phyloP scores from a whole-genome alignment of 2,888 invertebrate genomes.

The Eilema griseolum region DNA sequence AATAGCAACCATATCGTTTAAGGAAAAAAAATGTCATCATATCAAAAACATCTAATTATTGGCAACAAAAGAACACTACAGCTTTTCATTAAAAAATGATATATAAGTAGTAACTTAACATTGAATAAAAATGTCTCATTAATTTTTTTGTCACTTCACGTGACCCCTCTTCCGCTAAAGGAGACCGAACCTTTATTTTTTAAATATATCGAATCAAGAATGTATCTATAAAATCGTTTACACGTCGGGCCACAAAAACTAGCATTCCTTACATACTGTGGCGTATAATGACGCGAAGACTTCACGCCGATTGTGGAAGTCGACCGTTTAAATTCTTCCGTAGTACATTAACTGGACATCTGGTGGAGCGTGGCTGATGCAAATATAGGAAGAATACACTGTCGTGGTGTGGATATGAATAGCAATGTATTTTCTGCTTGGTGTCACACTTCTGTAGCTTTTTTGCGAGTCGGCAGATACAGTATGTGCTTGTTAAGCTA shows the following conservation, averaged over 20 bases:
- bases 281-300: conserved; percentile 69
- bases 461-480: neutral
- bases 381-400: conserved; percentile 28
- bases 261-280: conserved; percentile 75
- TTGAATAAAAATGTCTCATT: conserved; percentile 21
- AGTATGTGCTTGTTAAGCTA: neutral
- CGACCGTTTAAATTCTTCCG: conserved; percentile 76
- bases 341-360: conserved; percentile 53
- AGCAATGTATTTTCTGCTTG: neutral
- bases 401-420: conserved; percentile 3
- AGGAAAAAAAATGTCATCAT: neutral
- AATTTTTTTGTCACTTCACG: conserved; percentile 29
- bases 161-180: conserved; percentile 35
- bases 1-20: neutral
- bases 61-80: conserved; percentile 17
- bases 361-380: conserved; percentile 32
- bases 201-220: conserved; percentile 69
- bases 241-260: conserved; percentile 67
- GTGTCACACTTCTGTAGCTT: neutral
- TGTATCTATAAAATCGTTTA: conserved; percentile 70
- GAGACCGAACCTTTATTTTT: conserved; percentile 46
- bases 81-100: neutral
- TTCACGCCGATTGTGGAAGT: conserved; percentile 71
- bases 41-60: conserved; percentile 16
- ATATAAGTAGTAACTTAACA: conserved; percentile 14